Evolutionary conservation across 1,140 invertebrate species (phyloP).

Genomic region (Maniola jurtina): DNA sequence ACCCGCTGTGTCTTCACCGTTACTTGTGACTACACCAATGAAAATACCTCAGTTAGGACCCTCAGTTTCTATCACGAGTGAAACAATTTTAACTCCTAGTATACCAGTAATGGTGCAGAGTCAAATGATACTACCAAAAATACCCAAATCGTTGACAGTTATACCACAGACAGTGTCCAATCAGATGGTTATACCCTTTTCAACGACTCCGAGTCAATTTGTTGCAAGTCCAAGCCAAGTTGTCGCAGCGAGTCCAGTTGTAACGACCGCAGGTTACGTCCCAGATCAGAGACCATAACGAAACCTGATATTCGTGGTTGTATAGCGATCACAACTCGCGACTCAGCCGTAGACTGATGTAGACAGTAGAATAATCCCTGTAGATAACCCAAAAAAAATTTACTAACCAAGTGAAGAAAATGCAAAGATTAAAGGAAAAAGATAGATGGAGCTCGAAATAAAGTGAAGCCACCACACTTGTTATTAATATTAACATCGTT

Average conservation of each 20-base stretch:
- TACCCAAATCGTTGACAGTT: slow-evolving; percentile 87
- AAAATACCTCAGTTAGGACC: slow-evolving; percentile 53
- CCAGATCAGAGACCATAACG: slow-evolving; percentile 57
- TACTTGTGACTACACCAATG: slow-evolving; percentile 49
- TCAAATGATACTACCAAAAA: slow-evolving; percentile 81
- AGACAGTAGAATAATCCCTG: not conserved
- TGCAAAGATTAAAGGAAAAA: not conserved
- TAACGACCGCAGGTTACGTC: not conserved
- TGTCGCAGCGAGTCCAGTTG: slow-evolving; percentile 18
- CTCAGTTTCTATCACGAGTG: slow-evolving; percentile 51
- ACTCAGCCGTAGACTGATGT: not conserved
- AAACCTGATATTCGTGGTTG: slow-evolving; percentile 55
- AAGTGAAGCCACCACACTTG: too few relatives aligned
- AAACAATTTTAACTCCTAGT: slow-evolving; percentile 36
- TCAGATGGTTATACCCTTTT: slow-evolving; percentile 78
- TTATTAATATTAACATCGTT: too few relatives aligned
- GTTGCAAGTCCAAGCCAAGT: slow-evolving; percentile 14
- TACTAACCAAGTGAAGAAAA: not conserved
- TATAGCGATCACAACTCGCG: slow-evolving; percentile 43
- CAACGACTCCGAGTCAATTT: slow-evolving; percentile 21
- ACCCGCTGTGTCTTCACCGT: slow-evolving; percentile 39
- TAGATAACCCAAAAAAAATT: not conserved
- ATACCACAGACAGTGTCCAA: slow-evolving; percentile 82
- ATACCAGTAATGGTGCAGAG: slow-evolving; percentile 34
- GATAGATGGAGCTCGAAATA: not conserved